phyloP scores from a whole-genome alignment of 2,113 vertebrate genomes.

The Mirounga angustirostris region DNA sequence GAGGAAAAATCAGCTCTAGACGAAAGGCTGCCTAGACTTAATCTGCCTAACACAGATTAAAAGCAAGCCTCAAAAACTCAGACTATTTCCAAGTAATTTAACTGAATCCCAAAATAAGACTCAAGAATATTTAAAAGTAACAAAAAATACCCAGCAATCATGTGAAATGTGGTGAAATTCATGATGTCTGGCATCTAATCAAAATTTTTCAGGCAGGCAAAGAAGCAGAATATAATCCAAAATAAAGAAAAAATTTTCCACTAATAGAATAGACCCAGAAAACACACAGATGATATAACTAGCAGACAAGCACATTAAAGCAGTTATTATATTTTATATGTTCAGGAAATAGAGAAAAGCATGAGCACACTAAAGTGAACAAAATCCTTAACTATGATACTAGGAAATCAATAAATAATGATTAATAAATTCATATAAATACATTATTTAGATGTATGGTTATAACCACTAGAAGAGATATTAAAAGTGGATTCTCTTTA shows the following conservation, averaged over 20 bases:
- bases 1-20: background rate
- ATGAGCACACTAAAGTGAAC: background rate
- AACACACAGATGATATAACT: background rate
- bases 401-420: conserved; percentile 17
- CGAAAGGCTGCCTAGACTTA: background rate
- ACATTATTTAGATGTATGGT: background rate
- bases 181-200: background rate
- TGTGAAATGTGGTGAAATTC: background rate
- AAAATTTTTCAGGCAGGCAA: background rate
- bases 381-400: conserved; percentile 8
- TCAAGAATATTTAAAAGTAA: conserved; percentile 4
- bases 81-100: background rate
- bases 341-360: background rate
- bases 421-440: conserved; percentile 15
- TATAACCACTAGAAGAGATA: background rate
- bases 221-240: background rate
- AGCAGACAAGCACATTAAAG: background rate
- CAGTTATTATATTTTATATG: background rate
- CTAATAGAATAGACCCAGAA: background rate
- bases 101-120: background rate
- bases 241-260: background rate
- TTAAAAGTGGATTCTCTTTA: background rate
- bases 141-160: background rate
- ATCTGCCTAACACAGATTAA: background rate
- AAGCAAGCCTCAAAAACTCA: conserved; percentile 1